phyloP scores from a whole-genome alignment of 2,797 vertebrate genomes.

The Artibeus jamaicensis region DNA sequence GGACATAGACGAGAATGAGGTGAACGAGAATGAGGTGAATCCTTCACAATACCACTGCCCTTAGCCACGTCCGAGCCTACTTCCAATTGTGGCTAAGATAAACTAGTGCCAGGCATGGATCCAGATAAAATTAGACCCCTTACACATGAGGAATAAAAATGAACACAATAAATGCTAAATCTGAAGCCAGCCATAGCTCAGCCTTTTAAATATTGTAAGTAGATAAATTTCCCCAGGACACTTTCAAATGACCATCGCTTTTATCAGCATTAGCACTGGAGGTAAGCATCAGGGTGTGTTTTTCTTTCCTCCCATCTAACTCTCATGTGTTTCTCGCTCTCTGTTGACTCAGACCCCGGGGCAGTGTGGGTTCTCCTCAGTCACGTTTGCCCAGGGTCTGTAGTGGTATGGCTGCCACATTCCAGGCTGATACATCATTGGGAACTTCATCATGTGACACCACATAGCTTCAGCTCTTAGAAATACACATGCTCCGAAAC shows the following conservation, averaged over 20 bases:
- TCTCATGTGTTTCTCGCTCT: neutral
- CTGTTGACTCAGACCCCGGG: neutral
- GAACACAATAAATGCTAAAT: neutral
- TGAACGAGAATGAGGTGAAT: constrained; percentile 14
- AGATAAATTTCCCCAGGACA: constrained; percentile 28
- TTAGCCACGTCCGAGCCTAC: neutral
- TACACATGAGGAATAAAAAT: constrained; percentile 30
- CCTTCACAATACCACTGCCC: neutral
- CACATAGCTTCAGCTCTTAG: neutral
- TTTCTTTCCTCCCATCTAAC: neutral
- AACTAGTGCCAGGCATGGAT: neutral
- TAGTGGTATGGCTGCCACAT: neutral
- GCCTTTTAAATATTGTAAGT: constrained; percentile 12
- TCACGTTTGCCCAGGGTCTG: neutral
- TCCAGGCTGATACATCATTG: neutral
- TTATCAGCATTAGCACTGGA: neutral
- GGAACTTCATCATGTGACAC: neutral
- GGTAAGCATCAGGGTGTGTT: neutral
- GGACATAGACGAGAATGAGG: constrained; percentile 14
- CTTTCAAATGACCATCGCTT: constrained; percentile 5
- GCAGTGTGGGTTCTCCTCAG: neutral
- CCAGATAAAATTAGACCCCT: constrained; percentile 40
- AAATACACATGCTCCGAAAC: neutral
- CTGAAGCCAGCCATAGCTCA: neutral
- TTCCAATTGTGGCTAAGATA: constrained; percentile 9